Evolutionary conservation across 1,140 invertebrate genomes (phyloP).

Genomic region (Drosophila sp.): DNA sequence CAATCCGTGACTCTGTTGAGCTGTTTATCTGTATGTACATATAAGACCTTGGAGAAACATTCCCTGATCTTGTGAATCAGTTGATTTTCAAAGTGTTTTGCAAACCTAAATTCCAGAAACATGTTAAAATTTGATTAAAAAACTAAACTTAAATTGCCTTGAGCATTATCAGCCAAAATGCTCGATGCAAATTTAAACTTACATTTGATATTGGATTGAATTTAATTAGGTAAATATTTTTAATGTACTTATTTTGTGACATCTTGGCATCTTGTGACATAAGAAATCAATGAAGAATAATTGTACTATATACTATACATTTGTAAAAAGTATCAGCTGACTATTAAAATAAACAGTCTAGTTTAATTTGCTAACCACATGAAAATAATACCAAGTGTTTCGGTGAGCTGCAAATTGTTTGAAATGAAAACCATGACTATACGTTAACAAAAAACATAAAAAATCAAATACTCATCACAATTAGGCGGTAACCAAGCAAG

Average conservation of each 20-base stretch:
- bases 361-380: constrained; percentile 18
- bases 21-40: too few species aligned
- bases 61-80: too few species aligned
- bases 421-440: neutral
- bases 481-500: neutral
- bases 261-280: constrained; percentile 12
- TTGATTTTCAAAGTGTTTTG: too few species aligned
- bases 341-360: constrained; percentile 38
- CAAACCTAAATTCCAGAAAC: too few species aligned
- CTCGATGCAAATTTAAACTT: neutral
- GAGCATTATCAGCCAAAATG: constrained; percentile 48
- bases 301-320: constrained; percentile 8
- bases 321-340: constrained; percentile 24
- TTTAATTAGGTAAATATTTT: constrained; percentile 20
- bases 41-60: too few species aligned
- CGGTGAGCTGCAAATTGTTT: constrained; percentile 3
- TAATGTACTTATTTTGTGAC: constrained; percentile 23
- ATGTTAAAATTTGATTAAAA: neutral
- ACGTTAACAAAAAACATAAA: neutral
- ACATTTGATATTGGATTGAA: constrained; percentile 3
- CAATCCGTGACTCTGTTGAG: neutral
- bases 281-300: constrained; percentile 41
- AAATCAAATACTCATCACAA: neutral
- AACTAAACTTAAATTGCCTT: neutral
- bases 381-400: constrained; percentile 33